Conservation (phyloP, 2,888 invertebrate genomes). For the Darwinula stevensoni region DNA sequence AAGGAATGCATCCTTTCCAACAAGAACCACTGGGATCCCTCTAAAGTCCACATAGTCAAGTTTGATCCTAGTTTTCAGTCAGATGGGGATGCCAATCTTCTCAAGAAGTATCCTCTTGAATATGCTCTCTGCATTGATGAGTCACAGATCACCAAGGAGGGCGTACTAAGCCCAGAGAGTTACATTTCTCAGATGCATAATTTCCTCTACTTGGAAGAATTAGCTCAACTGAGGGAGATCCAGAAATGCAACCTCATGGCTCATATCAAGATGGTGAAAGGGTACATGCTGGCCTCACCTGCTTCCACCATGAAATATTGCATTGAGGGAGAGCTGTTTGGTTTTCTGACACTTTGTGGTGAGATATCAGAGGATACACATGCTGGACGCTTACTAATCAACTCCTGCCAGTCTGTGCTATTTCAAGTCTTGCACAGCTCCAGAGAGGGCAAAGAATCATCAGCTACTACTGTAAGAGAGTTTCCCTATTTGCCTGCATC, state of each 20-base stretch:
- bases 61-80: no score
- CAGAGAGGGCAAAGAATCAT: no score
- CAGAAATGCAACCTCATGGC: slow-evolving; percentile 34
- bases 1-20: neutral
- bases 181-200: slow-evolving; percentile 43
- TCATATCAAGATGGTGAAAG: slow-evolving; percentile 27
- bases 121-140: slow-evolving; percentile 10
- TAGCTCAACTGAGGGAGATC: slow-evolving; percentile 34
- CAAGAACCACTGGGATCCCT: slow-evolving; percentile 13
- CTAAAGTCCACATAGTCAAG: no score
- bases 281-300: slow-evolving; percentile 30
- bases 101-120: slow-evolving; percentile 32
- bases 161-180: slow-evolving; percentile 27
- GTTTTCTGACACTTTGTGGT: slow-evolving; percentile 33
- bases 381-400: slow-evolving; percentile 42
- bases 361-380: slow-evolving; percentile 52
- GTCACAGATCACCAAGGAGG: slow-evolving; percentile 19
- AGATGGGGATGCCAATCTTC: slow-evolving; percentile 19
- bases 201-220: slow-evolving; percentile 40
- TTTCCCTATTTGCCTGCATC: no score
- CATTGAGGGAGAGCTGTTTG: slow-evolving; percentile 40
- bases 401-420: no score
- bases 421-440: no score
- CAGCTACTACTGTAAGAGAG: no score
- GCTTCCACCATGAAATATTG: slow-evolving; percentile 42